phyloP scores from a whole-genome alignment of 2,797 vertebrate species.

The Crotalus adamanteus region DNA sequence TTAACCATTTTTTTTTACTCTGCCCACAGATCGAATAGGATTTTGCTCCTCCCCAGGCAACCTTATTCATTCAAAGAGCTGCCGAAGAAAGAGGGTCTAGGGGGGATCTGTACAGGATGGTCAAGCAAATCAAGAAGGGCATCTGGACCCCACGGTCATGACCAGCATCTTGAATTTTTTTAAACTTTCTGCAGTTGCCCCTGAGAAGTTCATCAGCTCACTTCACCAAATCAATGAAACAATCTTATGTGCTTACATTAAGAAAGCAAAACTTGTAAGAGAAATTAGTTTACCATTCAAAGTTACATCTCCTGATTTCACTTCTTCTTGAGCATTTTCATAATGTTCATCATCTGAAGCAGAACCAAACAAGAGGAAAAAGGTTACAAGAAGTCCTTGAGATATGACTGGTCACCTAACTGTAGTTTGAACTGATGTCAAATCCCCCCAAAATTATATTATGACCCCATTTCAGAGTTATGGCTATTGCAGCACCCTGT shows the following conservation, averaged over 20 bases:
- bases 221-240: neutral
- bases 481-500: neutral
- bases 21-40: neutral
- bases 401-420: neutral
- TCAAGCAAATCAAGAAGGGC: neutral
- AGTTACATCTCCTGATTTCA: neutral
- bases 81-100: neutral
- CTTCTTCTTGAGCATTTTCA: constrained; percentile 29
- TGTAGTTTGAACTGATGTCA: neutral
- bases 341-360: constrained; percentile 24
- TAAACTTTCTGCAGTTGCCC: neutral
- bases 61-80: neutral
- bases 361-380: neutral
- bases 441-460: neutral
- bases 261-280: neutral
- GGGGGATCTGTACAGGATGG: neutral
- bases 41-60: neutral
- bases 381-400: neutral
- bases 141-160: neutral
- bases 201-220: neutral
- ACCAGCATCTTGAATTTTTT: neutral
- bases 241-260: neutral
- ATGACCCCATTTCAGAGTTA: neutral
- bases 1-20: neutral
- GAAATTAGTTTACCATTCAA: constrained; percentile 1